These are phyloP conservation scores for Raja brachyura DNA, from an alignment of 2,113 vertebrate species.

Conservation along the genomic window DNA sequence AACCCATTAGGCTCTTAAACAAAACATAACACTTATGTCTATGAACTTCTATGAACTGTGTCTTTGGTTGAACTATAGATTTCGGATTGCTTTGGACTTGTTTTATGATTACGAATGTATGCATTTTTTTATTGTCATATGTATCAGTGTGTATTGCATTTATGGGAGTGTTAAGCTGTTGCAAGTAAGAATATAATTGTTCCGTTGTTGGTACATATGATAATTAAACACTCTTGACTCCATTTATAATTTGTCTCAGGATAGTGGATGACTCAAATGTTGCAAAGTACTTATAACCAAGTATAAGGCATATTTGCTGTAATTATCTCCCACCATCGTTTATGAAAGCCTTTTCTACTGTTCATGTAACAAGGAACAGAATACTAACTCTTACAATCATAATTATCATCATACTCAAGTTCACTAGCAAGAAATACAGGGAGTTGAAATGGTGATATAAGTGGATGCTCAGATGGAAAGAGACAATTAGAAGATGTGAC, in stretches of 20 bases:
- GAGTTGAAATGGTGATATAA: constrained; percentile 20
- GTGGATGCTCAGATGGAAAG: constrained; percentile 6
- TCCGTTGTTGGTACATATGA: too few relatives aligned
- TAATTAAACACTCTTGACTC: not conserved
- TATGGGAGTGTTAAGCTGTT: too few relatives aligned
- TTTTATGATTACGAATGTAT: too few relatives aligned
- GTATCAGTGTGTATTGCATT: too few relatives aligned
- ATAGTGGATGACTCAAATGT: not conserved
- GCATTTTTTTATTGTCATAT: too few relatives aligned
- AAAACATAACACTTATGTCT: too few relatives aligned
- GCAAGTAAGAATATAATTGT: too few relatives aligned
- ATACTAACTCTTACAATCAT: not conserved
- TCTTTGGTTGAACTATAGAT: too few relatives aligned
- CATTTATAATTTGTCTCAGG: not conserved
- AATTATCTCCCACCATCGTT: not conserved
- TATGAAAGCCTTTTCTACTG: not conserved
- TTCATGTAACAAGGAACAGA: not conserved
- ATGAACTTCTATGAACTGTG: too few relatives aligned
- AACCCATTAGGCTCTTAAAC: too few relatives aligned
- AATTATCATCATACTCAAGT: not conserved
- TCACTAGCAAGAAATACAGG: not conserved
- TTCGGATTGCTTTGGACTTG: too few relatives aligned
- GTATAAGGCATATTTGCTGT: not conserved
- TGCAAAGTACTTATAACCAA: not conserved
- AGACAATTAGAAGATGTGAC: not conserved